Evolutionary conservation across 2,113 vertebrate genomes (phyloP).

Genomic region (Phycodurus eques): DNA sequence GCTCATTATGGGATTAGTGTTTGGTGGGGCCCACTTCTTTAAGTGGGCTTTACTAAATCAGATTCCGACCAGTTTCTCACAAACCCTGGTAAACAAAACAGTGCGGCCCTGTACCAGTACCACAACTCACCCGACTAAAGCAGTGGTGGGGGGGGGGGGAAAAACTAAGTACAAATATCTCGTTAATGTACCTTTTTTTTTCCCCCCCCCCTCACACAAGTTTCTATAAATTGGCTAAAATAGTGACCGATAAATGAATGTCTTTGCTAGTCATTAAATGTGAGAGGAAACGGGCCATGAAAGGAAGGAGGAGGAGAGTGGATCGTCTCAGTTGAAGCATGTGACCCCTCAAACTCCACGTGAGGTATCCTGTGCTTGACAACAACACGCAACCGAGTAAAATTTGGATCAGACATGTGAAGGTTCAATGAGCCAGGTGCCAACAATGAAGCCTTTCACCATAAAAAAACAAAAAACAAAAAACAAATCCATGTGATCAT

Average conservation of each 20-base stretch:
- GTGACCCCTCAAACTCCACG: background rate
- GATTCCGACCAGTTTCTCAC: conserved; percentile 58
- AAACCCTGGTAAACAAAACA: conserved; percentile 29
- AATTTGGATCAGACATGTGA: background rate
- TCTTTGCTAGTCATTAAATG: background rate
- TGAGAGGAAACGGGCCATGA: background rate
- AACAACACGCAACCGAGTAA: background rate
- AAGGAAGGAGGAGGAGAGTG: background rate
- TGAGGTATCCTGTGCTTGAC: background rate
- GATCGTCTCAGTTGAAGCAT: background rate
- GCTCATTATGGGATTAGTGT: conserved; percentile 64
- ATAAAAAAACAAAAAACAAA: background rate
- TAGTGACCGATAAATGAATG: background rate
- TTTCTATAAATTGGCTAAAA: no score
- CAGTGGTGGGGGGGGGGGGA: background rate
- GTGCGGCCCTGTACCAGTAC: conserved; percentile 24
- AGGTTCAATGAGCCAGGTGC: background rate
- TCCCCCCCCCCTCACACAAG: no score
- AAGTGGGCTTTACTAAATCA: conserved; percentile 52
- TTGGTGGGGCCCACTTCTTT: conserved; percentile 39
- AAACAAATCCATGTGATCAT: background rate
- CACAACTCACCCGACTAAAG: background rate
- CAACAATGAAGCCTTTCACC: background rate
- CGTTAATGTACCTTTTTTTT: no score
- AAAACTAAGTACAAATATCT: no score